Evolutionary conservation across 2,888 invertebrate genomes (phyloP).

Genomic region (Drosophila mercatorum): DNA sequence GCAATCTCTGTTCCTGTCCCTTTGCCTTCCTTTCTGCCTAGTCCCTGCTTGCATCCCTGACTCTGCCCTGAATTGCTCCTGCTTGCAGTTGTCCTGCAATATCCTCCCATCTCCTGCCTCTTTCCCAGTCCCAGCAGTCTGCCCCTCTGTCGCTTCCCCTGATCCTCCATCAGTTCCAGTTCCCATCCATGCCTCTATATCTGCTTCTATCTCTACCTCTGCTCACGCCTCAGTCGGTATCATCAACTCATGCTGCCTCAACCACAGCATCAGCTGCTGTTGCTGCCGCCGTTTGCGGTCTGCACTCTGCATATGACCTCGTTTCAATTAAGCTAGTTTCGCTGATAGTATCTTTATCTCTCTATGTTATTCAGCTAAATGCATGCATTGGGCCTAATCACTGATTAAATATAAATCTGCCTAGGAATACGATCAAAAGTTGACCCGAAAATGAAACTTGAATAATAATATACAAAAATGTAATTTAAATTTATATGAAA

Average conservation of each 20-base stretch:
- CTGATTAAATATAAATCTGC: not conserved
- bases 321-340: conserved; percentile 56
- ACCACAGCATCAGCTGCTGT: conserved; percentile 17
- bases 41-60: not conserved
- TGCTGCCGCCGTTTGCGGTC: conserved; percentile 38
- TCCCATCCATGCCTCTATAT: too few relatives aligned
- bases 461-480: not conserved
- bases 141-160: too few relatives aligned
- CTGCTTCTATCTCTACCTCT: not conserved
- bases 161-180: too few relatives aligned
- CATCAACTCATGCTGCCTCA: not conserved
- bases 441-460: conserved; percentile 9
- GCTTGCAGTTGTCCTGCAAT: not conserved
- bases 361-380: conserved; percentile 28
- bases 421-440: not conserved
- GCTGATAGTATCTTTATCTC: conserved; percentile 45
- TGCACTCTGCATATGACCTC: conserved; percentile 65
- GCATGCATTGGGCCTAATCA: conserved; percentile 11
- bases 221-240: not conserved
- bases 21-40: too few relatives aligned
- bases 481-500: not conserved
- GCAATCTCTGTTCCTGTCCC: not conserved
- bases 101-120: too few relatives aligned
- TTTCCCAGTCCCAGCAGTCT: too few relatives aligned
- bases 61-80: not conserved